Conservation (phyloP, 2,797 vertebrate species). For the Falco peregrinus region DNA sequence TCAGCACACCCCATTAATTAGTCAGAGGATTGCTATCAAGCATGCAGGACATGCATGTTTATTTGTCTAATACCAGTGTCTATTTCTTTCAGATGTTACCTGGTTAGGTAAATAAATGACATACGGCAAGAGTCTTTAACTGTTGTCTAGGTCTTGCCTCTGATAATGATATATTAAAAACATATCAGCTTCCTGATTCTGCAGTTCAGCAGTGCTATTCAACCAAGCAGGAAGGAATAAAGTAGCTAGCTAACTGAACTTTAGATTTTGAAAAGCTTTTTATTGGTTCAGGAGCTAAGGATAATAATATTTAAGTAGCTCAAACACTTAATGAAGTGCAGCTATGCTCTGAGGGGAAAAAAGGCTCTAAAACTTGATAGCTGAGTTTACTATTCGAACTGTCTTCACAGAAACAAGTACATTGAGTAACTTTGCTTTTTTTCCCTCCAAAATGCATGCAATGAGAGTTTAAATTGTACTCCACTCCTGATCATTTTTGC, state of each 20-base stretch:
- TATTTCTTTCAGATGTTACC: conserved; percentile 8
- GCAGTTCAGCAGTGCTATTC: background rate
- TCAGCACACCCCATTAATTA: background rate
- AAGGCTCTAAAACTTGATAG: background rate
- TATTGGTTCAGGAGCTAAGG: background rate
- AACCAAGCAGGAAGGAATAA: background rate
- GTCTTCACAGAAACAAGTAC: background rate
- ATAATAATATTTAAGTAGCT: background rate
- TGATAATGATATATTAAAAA: background rate
- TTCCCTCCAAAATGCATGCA: background rate
- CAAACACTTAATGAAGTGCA: background rate
- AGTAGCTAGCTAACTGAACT: background rate
- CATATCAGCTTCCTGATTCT: background rate
- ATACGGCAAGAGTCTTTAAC: background rate
- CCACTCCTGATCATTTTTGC: background rate
- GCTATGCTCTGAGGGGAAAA: background rate
- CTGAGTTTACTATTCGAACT: background rate
- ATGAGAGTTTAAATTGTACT: background rate
- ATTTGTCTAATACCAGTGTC: background rate
- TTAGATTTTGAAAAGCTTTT: background rate
- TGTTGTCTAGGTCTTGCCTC: background rate
- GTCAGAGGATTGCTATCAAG: background rate
- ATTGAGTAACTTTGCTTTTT: too few relatives aligned
- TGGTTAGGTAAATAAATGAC: background rate
- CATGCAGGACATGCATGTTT: background rate